A percentile compares a stretch with the other conserved stretches of the same genome.
phyloP scores from a whole-genome alignment of 1,140 invertebrate genomes.

The Nylanderia fulva region DNA sequence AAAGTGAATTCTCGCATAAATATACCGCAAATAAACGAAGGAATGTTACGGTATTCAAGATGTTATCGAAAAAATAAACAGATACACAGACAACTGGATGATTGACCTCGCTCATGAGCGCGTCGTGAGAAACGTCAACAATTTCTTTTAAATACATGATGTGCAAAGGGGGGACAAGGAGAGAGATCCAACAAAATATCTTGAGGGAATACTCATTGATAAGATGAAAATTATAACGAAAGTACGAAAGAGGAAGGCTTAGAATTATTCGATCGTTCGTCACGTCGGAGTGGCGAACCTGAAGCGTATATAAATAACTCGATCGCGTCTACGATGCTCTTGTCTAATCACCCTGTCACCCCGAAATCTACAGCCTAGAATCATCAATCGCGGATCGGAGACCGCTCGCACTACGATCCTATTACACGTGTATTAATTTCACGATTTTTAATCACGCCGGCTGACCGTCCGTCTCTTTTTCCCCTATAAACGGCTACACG shows the following conservation, averaged over 20 bases:
- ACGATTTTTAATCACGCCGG: not conserved
- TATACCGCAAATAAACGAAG: conserved; percentile 64
- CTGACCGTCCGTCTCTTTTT: conserved; percentile 50
- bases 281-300: conserved; percentile 37
- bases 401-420: not conserved
- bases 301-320: conserved; percentile 70
- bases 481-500: conserved; percentile 20
- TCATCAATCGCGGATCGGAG: conserved; percentile 6
- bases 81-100: not conserved
- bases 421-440: conserved; percentile 28
- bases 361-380: conserved; percentile 53
- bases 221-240: conserved; percentile 30
- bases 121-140: conserved; percentile 19
- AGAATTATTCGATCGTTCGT: conserved; percentile 55
- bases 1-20: conserved; percentile 66
- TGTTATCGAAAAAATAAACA: conserved; percentile 45
- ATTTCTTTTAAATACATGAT: not conserved
- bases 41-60: conserved; percentile 68
- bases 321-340: conserved; percentile 50
- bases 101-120: conserved; percentile 33
- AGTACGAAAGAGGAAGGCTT: conserved; percentile 7
- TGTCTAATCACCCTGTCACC: conserved; percentile 65
- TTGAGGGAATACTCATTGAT: not conserved
- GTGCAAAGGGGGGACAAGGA: conserved; percentile 23
- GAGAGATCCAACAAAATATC: conserved; percentile 25